Conservation (phyloP, 1,140 invertebrate genomes). For the Saccostrea cuccullata region DNA sequence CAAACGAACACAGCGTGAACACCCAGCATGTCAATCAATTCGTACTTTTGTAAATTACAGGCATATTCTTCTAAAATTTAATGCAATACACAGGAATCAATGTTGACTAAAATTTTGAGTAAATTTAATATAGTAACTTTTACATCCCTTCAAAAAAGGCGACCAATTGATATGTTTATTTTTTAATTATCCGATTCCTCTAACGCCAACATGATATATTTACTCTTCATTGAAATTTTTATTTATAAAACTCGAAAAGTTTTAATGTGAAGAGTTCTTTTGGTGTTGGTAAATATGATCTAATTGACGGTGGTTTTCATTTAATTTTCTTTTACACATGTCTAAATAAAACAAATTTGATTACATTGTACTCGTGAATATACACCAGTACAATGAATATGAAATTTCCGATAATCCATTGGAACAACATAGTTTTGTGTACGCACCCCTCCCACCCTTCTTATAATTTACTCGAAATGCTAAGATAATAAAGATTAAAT, state of each 20-base stretch:
- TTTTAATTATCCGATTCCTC: background rate
- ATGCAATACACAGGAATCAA: background rate
- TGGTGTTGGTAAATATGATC: background rate
- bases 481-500: too few relatives aligned
- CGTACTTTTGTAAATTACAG: background rate
- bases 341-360: too few relatives aligned
- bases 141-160: background rate
- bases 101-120: background rate
- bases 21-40: background rate
- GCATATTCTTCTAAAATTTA: background rate
- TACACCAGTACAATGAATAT: too few relatives aligned
- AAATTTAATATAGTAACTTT: conserved; percentile 17
- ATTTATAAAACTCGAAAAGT: background rate
- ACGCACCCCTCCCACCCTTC: too few relatives aligned
- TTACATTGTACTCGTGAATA: too few relatives aligned
- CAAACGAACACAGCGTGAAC: background rate
- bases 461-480: too few relatives aligned
- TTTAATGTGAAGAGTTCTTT: background rate
- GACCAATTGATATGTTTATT: background rate
- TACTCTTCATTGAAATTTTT: background rate
- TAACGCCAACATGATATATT: background rate
- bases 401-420: too few relatives aligned
- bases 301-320: background rate
- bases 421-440: too few relatives aligned
- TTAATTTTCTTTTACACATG: background rate